Percentiles rank a stretch among this genome's conserved stretches.
Evolutionary conservation across 2,888 invertebrate genomes (phyloP).

Genomic region (Venusia cambrica): DNA sequence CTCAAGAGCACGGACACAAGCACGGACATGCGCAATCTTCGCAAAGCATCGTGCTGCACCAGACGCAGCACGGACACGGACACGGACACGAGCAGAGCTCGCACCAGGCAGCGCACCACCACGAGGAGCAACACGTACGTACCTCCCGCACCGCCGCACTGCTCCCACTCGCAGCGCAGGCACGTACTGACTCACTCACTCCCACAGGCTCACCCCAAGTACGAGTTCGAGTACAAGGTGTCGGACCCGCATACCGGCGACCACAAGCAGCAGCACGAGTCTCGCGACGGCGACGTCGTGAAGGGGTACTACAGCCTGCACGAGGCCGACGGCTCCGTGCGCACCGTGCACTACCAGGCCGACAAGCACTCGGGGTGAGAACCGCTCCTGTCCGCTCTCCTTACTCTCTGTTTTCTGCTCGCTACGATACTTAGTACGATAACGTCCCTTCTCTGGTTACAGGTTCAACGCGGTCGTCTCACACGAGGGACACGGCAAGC

Average conservation of each 20-base stretch:
- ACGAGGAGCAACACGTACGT: slow-evolving; percentile 20
- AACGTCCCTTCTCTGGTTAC: not conserved
- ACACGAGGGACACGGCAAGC: slow-evolving; percentile 36
- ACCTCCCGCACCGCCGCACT: slow-evolving; percentile 1
- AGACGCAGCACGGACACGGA: no score
- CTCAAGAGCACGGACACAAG: slow-evolving; percentile 34
- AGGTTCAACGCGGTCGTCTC: slow-evolving; percentile 36
- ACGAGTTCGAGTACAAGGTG: slow-evolving; percentile 48
- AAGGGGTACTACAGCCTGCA: slow-evolving; percentile 75
- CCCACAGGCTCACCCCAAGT: slow-evolving; percentile 22
- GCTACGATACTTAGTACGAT: no score
- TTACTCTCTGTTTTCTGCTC: not conserved
- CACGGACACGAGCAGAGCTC: no score
- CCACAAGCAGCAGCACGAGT: slow-evolving; percentile 77
- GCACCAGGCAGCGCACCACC: slow-evolving; percentile 4
- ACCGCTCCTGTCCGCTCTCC: not conserved
- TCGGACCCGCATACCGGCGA: slow-evolving; percentile 79
- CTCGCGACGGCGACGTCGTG: slow-evolving; percentile 79
- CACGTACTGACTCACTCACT: slow-evolving; percentile 2
- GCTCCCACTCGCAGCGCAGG: not conserved
- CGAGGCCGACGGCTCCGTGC: slow-evolving; percentile 41
- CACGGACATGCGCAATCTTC: slow-evolving; percentile 41
- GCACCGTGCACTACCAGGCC: slow-evolving; percentile 74
- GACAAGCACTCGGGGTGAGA: slow-evolving; percentile 50
- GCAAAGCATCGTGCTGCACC: slow-evolving; percentile 44